Evolutionary conservation across 2,888 invertebrate species (phyloP), one percentile per base, ranked within the genome.

Genomic region (Amorpha juglandis): DNA sequence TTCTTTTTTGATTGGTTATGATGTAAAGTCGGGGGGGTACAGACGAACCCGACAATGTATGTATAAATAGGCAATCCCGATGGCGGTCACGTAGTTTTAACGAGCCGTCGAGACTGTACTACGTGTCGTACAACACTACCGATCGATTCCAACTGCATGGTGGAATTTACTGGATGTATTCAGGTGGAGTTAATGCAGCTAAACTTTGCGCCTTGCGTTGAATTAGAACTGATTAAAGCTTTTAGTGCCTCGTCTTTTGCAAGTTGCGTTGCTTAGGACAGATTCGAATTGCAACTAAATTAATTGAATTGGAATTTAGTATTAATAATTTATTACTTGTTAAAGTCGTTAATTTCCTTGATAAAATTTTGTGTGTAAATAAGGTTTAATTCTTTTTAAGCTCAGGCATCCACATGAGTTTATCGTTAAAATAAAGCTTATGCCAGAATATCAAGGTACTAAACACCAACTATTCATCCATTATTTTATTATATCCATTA

Each of bases 1-100:
- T 70, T 83, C 86, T 74, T 63, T 47, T 69, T 72, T 66, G 63
- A 62, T 65, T 85, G 86, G 89, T 80, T 82, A 79, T 76, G 75
- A 76, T 65, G 73, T 74, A 78, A 80, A 84, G 83, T 80, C 71
- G 79, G 79, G 79, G 79, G 79, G 80, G 80, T 79, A 75, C 79
- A 79, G 42, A 80, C 79, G 85, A 77, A 86, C 85, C 85, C 84
- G 84, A 88, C 90, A 88, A 87, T 90, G 89, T 78, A 35, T 35
- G 72, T 87, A 89, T 91, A 92, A 92, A 91, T 88, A 91, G 90
- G 90, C 87, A 86, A 90, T 92, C 82, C 81, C 82, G 82, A 92
- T 90, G 89, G 89, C 87, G 89, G 90, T 90, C 92, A 92, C 92
- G 92, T 91, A 85, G 81, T 82, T 79, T 79, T 90, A 91, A 92